These are phyloP conservation scores for Pseudochirops corinnae DNA, from an alignment of 2,797 vertebrate species.

Conservation along the genomic window DNA sequence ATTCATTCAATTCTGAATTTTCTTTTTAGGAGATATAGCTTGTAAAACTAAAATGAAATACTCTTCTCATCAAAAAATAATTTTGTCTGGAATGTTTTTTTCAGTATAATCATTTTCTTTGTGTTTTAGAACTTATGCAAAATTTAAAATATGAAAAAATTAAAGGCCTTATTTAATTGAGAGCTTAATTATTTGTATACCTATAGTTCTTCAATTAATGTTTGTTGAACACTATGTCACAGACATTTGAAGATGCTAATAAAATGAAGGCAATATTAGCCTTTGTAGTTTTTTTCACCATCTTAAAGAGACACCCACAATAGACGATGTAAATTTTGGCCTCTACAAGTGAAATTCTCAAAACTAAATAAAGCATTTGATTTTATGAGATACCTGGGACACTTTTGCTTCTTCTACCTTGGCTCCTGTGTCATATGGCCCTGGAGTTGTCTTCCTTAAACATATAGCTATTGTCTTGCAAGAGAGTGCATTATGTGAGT, in stretches of 20 bases:
- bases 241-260: background rate
- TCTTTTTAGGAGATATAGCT: background rate
- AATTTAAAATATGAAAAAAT: background rate
- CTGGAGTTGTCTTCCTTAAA: background rate
- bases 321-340: background rate
- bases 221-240: background rate
- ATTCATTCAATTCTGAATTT: constrained; percentile 20
- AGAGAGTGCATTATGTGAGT: background rate
- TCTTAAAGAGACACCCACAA: background rate
- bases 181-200: constrained; percentile 8
- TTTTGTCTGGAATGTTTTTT: constrained; percentile 11
- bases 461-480: background rate
- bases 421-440: background rate
- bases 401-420: background rate
- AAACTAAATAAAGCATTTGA: background rate
- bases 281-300: background rate
- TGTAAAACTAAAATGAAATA: constrained; percentile 31
- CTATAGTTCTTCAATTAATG: background rate
- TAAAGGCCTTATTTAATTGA: background rate
- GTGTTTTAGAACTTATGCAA: accelerated
- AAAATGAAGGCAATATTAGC: background rate
- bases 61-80: constrained; percentile 2
- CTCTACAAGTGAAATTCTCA: background rate
- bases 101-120: background rate
- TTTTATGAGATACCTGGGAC: background rate